phyloP scores from a whole-genome alignment of 2,797 vertebrate genomes.

The Chiroxiphia lanceolata region DNA sequence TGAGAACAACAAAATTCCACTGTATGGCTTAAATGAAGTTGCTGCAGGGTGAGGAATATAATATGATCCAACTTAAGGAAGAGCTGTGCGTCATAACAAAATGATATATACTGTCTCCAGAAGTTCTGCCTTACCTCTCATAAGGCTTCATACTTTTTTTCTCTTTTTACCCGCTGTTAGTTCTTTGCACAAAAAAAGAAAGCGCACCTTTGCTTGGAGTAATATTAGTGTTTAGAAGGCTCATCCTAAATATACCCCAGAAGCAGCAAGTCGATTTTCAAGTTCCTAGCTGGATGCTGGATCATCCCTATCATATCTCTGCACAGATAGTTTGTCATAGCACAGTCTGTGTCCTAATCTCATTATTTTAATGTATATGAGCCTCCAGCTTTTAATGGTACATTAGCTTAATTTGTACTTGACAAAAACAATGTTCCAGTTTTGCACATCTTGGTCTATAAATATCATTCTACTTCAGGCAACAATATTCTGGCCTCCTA shows the following conservation, averaged over 20 bases:
- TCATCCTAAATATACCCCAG: not conserved
- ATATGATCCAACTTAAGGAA: not conserved
- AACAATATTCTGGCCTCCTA: not conserved
- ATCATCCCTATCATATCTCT: not conserved
- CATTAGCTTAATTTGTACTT: conserved; percentile 47
- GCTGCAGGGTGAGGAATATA: not conserved
- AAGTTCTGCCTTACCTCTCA: not conserved
- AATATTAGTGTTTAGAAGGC: not conserved
- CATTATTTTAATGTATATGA: conserved; percentile 2
- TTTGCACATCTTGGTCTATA: conserved; percentile 19
- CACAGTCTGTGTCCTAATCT: not conserved
- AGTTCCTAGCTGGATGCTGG: not conserved
- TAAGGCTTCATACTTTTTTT: not conserved
- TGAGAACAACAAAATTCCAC: not conserved
- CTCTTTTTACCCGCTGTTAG: not conserved
- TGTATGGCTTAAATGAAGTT: not conserved
- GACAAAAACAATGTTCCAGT: conserved; percentile 3
- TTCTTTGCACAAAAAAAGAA: not conserved
- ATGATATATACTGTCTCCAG: not conserved
- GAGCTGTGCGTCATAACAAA: not conserved
- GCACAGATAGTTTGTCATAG: not conserved
- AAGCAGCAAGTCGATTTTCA: not conserved
- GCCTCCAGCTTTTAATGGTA: conserved; percentile 22
- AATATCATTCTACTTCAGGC: conserved; percentile 1
- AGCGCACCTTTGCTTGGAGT: not conserved